Evolutionary conservation across 2,888 invertebrate genomes (phyloP), one percentile per base, ranked within the genome.

Genomic region (Strigamia transsilvanica): DNA sequence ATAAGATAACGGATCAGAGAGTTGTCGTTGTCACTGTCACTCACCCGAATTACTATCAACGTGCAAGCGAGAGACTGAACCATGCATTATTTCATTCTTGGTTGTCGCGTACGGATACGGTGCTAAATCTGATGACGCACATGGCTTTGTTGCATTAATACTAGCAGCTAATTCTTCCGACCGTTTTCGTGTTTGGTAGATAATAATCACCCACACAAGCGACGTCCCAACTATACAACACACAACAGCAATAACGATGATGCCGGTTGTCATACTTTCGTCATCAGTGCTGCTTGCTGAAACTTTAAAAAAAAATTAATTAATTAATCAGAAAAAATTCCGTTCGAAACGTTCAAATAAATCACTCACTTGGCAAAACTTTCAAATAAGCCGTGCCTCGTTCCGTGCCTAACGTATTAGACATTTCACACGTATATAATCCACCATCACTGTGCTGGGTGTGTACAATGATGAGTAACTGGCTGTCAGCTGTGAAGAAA

Each of bases 181-280:
- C 61, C 83, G 38, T 88, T 93, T 92, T 84, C 94, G 90, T 5
- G 95, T 94, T 87, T 94, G 93, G 88, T 95, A 95, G 86, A 96
- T 95, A 84, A 96, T 94, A 82, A 95, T 93, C 80, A 96, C 95
- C 96, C 97, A 97, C 81, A 96, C 92, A 18, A 95, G 91, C 0
- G 96, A 95, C 9, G 96, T 97, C n/a, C 93, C 93, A 18, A 97
- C 94, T 81, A 96, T 94, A 89, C 96, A 95, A 88, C 95, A 94
- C 61, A 96, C 94, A 0, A 95, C 93, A 4, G 95, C 94, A 85
- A 97, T 95, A 86, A 97, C 92, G 85, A 96, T 93, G 84, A 97
- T 93, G 82, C 96, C 95, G 83, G 94, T 91, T 89, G 94, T 94
- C 85, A 94, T 94, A 2, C 88, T 87, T 41, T 87, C 87, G 86